Conservation (phyloP, 2,113 vertebrate species). For the Ramphastos sulfuratus region DNA sequence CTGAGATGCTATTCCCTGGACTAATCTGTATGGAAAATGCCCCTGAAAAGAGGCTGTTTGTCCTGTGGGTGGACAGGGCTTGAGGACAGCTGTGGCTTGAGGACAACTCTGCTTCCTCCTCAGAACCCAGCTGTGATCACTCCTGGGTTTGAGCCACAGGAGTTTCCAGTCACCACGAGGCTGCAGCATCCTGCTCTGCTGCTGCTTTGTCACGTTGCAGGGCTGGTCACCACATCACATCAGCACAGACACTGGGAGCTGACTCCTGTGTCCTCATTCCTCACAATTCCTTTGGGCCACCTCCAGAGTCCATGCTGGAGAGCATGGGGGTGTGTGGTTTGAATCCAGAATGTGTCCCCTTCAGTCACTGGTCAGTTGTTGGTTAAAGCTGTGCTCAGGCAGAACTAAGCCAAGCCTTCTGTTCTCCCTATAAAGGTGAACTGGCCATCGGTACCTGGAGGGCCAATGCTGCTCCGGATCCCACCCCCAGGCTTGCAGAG, state of each 20-base stretch:
- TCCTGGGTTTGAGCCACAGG: neutral
- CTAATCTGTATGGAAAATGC: neutral
- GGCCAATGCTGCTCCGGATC: neutral
- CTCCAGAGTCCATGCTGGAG: neutral
- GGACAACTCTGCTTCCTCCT: neutral
- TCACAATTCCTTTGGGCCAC: rapidly evolving
- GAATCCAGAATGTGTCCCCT: rapidly evolving
- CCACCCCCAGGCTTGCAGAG: neutral
- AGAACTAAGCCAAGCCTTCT: neutral
- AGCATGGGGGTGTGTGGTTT: neutral
- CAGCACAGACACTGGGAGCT: neutral
- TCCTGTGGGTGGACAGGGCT: neutral
- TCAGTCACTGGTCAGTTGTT: rapidly evolving
- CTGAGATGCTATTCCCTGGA: neutral
- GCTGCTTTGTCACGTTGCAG: rapidly evolving
- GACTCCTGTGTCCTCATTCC: neutral
- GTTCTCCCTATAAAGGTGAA: neutral
- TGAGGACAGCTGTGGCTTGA: rapidly evolving
- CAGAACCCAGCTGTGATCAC: rapidly evolving
- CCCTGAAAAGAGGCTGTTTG: neutral
- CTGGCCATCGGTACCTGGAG: rapidly evolving
- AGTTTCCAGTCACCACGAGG: neutral
- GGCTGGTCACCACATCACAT: rapidly evolving
- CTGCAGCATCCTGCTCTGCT: neutral
- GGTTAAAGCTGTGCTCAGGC: neutral